These are phyloP conservation scores for Dicaeum eximium DNA, from an alignment of 2,113 vertebrate genomes.

Conservation along the genomic window DNA sequence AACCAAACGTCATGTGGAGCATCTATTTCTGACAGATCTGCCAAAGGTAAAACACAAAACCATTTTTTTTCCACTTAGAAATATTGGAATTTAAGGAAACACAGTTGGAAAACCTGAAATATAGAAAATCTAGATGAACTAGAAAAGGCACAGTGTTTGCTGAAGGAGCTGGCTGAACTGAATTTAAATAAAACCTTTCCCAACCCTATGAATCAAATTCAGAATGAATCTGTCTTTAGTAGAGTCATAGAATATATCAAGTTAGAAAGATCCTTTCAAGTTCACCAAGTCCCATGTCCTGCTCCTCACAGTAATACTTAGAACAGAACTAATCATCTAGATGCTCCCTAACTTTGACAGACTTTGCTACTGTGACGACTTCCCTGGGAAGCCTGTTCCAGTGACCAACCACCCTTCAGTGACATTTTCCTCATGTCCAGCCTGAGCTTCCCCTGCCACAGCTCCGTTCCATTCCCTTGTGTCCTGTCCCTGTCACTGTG, in stretches of 20 bases:
- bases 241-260: background rate
- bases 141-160: background rate
- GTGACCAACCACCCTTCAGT: fast-evolving
- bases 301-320: background rate
- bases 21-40: background rate
- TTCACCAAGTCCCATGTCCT: background rate
- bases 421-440: background rate
- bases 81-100: background rate
- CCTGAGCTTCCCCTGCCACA: background rate
- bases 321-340: background rate
- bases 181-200: background rate
- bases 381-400: background rate
- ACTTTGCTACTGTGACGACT: background rate
- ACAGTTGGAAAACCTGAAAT: background rate
- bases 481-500: background rate
- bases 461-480: fast-evolving
- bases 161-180: background rate
- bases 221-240: background rate
- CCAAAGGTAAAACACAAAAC: background rate
- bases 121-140: background rate
- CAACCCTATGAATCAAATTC: background rate
- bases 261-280: background rate
- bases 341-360: background rate
- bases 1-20: background rate
- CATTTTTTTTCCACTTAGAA: background rate